Evolutionary conservation across 2,113 vertebrate species (phyloP).

Genomic region (Leucopsar rothschildi): DNA sequence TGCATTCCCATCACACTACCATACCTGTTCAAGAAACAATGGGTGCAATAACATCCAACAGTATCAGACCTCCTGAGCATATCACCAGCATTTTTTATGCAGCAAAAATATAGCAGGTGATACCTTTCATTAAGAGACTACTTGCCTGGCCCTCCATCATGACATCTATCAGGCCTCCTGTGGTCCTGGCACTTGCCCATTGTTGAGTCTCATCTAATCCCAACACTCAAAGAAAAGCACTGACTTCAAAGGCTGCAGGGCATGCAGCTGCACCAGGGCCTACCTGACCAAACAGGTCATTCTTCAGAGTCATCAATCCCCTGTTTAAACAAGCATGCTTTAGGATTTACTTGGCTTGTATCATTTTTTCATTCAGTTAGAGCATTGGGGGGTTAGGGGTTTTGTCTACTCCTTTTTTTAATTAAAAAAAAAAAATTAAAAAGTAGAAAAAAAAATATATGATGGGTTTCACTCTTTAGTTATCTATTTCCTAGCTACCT

Average conservation of each 20-base stretch:
- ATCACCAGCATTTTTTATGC: fast-evolving
- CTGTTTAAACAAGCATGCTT: not conserved
- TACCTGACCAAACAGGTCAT: not conserved
- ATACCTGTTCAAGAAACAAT: not conserved
- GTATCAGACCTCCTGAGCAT: not conserved
- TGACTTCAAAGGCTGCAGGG: not conserved
- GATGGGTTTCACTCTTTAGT: not conserved
- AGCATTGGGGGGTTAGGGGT: not conserved
- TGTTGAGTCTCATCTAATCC: not conserved
- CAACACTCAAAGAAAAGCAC: not conserved
- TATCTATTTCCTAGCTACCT: not conserved
- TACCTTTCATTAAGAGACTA: not conserved
- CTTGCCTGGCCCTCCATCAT: not conserved
- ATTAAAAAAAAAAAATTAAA: not conserved
- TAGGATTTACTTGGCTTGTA: not conserved
- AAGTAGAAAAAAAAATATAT: fast-evolving
- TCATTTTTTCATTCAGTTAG: not conserved
- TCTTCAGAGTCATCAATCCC: not conserved
- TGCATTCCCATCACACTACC: not conserved
- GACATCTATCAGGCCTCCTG: not conserved
- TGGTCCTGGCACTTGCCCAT: not conserved
- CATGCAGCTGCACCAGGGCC: not conserved
- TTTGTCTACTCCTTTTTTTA: not conserved
- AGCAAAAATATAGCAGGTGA: not conserved
- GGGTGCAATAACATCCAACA: not conserved